These are phyloP conservation scores for Schizotus pectinicornis DNA, from an alignment of 2,888 invertebrate genomes.

Conservation along the genomic window DNA sequence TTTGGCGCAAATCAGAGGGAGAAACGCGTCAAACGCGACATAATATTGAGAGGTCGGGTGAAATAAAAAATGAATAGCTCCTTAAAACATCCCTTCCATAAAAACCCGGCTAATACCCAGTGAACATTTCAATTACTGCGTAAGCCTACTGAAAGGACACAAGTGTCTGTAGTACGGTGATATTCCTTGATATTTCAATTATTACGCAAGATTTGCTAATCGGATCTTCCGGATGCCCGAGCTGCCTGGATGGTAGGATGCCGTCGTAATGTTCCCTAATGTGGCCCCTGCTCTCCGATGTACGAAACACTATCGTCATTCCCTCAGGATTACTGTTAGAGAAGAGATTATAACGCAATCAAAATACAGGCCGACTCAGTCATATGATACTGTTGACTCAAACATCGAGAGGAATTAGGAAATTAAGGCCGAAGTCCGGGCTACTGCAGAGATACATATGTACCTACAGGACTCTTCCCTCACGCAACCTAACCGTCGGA, in stretches of 20 bases:
- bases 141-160: conserved; percentile 34
- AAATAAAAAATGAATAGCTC: conserved; percentile 1
- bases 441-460: no score
- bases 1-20: no score
- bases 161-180: conserved; percentile 36
- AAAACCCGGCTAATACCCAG: conserved; percentile 7
- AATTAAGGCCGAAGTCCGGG: no score
- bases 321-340: conserved; percentile 46
- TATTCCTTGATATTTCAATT: conserved; percentile 55
- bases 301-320: conserved; percentile 28
- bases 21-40: no score
- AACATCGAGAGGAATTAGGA: conserved; percentile 10
- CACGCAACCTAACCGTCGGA: no score
- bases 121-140: conserved; percentile 39
- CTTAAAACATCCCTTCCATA: not conserved
- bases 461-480: no score
- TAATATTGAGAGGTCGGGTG: no score
- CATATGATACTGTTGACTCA: conserved; percentile 16
- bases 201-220: conserved; percentile 58
- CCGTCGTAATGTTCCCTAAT: conserved; percentile 33
- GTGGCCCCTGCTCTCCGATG: conserved; percentile 27
- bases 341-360: conserved; percentile 49
- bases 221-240: conserved; percentile 55
- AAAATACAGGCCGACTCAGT: conserved; percentile 21
- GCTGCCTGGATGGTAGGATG: conserved; percentile 42